Evolutionary conservation across 2,797 vertebrate genomes (phyloP), one percentile per base, ranked within the genome.

Genomic region (Periophthalmus magnuspinnatus): DNA sequence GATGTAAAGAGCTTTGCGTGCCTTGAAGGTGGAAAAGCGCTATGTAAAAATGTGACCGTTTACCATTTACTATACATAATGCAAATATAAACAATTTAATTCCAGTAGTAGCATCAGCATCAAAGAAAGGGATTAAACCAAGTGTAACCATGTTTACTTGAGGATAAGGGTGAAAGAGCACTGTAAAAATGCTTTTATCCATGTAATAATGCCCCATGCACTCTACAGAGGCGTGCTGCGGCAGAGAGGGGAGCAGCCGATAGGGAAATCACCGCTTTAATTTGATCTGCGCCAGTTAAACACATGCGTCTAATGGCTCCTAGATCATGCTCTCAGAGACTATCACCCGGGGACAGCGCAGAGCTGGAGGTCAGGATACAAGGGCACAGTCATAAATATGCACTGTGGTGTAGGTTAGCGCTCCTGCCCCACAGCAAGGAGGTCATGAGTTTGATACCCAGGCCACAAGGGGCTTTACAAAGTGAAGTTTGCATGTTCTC

Each of bases 231-330:
- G 72, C 61, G 22, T 77, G 79, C 87, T 78, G 83, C 84, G 82
- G 88, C 84, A 82, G 50, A 52, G 81, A 79, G 84, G 75, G 61
- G 65, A 82, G 77, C 80, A 78, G 81, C 77, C 86, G 32, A 80
- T 79, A 68, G 90, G 88, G 90, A 90, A 91, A 90, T 89, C 87
- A 87, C 24, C 19, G 33, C 80, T 89, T 88, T 84, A 90, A 87
- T 90, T 91, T 86, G 70, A 85, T 89, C 87, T 86, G 77, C 57
- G 67, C 73, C 79, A 71, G 82, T 89, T 85, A 85, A 90, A 85
- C 81, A 80, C 76, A 76, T 33, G 72, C 65, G 34, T 60, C 58
- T n/a, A 34, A 36, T 14, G 19, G 32, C 79, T 45, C 79, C 78
- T 73, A 75, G 8, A 80, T 77, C 64, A 71, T 5, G 1, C 61